A percentile compares a stretch with the other conserved stretches of the same genome.
Evolutionary conservation across 2,113 vertebrate species (phyloP).

Genomic region (Macrotis lagotis): DNA sequence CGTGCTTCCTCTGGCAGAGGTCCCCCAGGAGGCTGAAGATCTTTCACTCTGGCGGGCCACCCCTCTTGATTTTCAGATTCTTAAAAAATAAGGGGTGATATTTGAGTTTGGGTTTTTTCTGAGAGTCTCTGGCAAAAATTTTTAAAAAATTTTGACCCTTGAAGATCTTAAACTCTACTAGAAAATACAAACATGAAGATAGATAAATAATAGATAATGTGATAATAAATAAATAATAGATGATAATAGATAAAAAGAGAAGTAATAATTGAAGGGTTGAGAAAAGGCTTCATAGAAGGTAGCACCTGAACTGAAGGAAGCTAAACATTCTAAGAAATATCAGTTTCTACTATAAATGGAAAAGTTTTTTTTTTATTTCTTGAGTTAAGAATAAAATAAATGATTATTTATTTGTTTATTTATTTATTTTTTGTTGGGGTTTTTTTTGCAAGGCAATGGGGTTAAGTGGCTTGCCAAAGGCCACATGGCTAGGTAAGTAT

Average conservation of each 20-base stretch:
- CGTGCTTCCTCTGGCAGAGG: too few relatives aligned
- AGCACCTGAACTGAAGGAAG: not conserved
- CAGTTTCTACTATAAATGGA: not conserved
- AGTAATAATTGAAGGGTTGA: not conserved
- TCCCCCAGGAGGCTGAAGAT: too few relatives aligned
- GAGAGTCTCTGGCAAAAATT: conserved; percentile 62
- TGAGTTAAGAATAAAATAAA: not conserved
- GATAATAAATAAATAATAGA: not conserved
- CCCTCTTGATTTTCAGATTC: conserved; percentile 68
- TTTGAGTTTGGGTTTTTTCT: conserved; percentile 64
- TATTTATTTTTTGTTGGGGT: too few relatives aligned
- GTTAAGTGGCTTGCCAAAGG: too few relatives aligned
- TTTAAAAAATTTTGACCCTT: not conserved
- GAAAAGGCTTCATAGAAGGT: not conserved
- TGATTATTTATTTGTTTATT: too few relatives aligned
- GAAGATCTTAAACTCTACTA: not conserved
- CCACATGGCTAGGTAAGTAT: too few relatives aligned
- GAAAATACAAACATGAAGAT: not conserved
- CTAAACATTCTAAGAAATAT: not conserved
- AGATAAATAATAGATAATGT: not conserved
- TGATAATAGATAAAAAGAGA: not conserved
- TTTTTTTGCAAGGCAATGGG: too few relatives aligned
- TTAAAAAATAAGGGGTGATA: conserved; percentile 63
- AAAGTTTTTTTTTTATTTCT: not conserved
- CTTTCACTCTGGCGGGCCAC: too few relatives aligned